Percentiles rank a stretch among this genome's conserved stretches.
phyloP scores from a whole-genome alignment of 2,888 invertebrate genomes.

The Amphipyra berbera region DNA sequence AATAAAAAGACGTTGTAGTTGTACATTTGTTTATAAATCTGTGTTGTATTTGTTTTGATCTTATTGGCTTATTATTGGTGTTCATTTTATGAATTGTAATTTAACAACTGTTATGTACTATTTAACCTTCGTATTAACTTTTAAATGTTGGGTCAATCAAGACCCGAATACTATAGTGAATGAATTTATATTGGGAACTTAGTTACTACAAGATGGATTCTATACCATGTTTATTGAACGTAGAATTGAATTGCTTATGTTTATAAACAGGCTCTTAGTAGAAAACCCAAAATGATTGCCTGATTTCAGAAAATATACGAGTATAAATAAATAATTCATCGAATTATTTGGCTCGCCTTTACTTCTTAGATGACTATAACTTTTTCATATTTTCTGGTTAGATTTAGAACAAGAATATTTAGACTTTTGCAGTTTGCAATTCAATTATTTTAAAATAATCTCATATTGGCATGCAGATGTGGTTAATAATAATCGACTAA shows the following conservation, averaged over 20 bases:
- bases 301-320: slow-evolving; percentile 25
- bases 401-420: slow-evolving; percentile 5
- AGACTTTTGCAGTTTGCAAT: background rate
- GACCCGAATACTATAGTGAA: slow-evolving; percentile 17
- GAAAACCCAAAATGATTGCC: background rate
- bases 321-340: slow-evolving; percentile 9
- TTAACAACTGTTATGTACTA: slow-evolving; percentile 13
- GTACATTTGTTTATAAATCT: slow-evolving; percentile 32
- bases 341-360: background rate
- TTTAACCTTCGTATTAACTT: slow-evolving; percentile 8
- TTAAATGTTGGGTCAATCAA: slow-evolving; percentile 6
- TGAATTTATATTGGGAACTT: slow-evolving; percentile 15
- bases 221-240: slow-evolving; percentile 11
- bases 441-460: background rate
- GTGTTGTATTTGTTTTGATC: slow-evolving; percentile 39
- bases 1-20: slow-evolving; percentile 31
- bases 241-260: slow-evolving; percentile 26
- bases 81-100: slow-evolving; percentile 33
- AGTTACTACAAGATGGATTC: slow-evolving; percentile 5
- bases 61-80: slow-evolving; percentile 48
- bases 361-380: background rate
- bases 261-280: slow-evolving; percentile 25
- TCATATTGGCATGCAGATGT: slow-evolving; percentile 32
- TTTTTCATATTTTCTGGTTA: background rate
- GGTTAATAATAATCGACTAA: slow-evolving; percentile 48